These are phyloP conservation scores for Sesamia nonagrioides DNA, from an alignment of 1,140 invertebrate species.

Conservation along the genomic window DNA sequence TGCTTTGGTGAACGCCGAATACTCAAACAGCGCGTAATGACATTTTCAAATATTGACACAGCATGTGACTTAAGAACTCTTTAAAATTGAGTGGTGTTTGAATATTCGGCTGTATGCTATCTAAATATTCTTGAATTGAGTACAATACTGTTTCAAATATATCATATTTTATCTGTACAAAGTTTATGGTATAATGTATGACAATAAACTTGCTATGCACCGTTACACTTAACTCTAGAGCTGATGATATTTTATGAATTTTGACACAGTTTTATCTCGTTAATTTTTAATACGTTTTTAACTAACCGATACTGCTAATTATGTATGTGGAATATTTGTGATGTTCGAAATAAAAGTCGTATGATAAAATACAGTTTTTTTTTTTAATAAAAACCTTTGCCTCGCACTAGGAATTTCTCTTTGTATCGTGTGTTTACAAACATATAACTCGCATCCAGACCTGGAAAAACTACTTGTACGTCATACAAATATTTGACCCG, in stretches of 20 bases:
- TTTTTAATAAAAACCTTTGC: too few relatives aligned
- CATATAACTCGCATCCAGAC: too few relatives aligned
- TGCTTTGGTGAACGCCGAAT: background rate
- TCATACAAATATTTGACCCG: too few relatives aligned
- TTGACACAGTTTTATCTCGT: constrained; percentile 50
- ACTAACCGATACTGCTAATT: constrained; percentile 62
- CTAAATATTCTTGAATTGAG: constrained; percentile 12
- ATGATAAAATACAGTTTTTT: constrained; percentile 37
- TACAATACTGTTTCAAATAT: constrained; percentile 13
- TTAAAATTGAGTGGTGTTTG: background rate
- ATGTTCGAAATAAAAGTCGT: constrained; percentile 69
- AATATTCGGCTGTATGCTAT: background rate
- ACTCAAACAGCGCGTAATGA: background rate
- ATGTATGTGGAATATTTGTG: constrained; percentile 68
- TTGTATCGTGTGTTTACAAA: too few relatives aligned
- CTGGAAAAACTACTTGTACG: too few relatives aligned
- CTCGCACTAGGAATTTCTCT: too few relatives aligned
- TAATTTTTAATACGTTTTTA: constrained; percentile 55
- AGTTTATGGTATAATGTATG: constrained; percentile 26
- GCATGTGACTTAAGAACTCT: too few relatives aligned
- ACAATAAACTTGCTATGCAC: constrained; percentile 29
- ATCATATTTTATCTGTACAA: constrained; percentile 35
- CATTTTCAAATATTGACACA: background rate
- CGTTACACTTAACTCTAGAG: constrained; percentile 2
- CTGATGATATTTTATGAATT: constrained; percentile 49